Evolutionary conservation across 2,797 vertebrate genomes (phyloP), one percentile per base, ranked within the genome.

Genomic region (Spondyliosoma cantharus): DNA sequence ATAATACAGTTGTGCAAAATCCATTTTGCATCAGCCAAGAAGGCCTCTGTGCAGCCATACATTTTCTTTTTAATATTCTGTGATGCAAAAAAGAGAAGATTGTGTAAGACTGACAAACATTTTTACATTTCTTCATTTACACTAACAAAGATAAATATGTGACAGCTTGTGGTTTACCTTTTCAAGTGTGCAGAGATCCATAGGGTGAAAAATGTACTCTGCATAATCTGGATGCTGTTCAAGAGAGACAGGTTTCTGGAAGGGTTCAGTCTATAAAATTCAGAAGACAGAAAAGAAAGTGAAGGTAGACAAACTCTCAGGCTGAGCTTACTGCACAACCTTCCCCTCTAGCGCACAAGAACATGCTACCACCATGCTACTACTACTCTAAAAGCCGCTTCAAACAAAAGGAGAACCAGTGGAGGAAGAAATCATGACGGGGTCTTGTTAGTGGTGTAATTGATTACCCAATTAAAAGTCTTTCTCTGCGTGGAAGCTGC

Each of bases 1-100:
- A 99, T 99, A 80, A 99, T 99, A 92, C 98, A 99, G 94, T 99
- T 99, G 95, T 99, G 98, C 93, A 99, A 96, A 95, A 99, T 99
- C 98, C 98, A 99, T 93, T 99, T 99, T 63, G 96, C 97, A 82
- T 99, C 98, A 29, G 97, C 98, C 94, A 99, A 93, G 95, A 98
- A 99, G 66, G 98, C 97, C 91, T 99, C 98, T 3, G 98, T 99
- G 92, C 97, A 99, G 90, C 98, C 98, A 42, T 99, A 99, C 96
- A 98, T 97, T 95, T 98, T 99, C 96, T 97, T 99, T 94, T 99
- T 99, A 87, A 98, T 97, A 90, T 99, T 99, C 98, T 99, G 37
- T 37, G 37, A 37, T 37, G 68, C 63, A 81, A 81, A 86, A 78
- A 78, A 57, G 19, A 49, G 84, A 84, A 82, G 17, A 65, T 32